Base-by-base conservation (phyloP, 30 jellyfish, hydroid and myxozoan genomes). In the Nemopilema nomurai region DNA sequence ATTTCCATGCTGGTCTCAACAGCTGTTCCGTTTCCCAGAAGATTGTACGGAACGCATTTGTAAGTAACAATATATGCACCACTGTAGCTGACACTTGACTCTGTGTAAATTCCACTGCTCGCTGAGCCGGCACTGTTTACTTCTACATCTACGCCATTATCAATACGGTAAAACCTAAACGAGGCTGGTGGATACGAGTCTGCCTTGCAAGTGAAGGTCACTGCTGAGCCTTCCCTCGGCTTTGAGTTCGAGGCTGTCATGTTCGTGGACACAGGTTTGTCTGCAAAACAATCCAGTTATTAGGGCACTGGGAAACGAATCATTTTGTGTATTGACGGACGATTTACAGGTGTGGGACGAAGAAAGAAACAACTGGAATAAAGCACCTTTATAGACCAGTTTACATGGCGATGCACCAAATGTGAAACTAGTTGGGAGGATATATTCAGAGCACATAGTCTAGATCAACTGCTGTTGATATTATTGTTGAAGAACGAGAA, bases 31-130 rank as follows among this genome's bases (percentile, higher is more conserved):
- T 78, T 20, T 1, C 96, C 96, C 17, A 87, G 78, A 51, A 68
- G 23, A 65, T 87, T 87, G 62, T 17, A 49, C 1, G 96, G 96
- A 20, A 78, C 81, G 62, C 96, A 87, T 71, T 79, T 87, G 70
- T 76, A 78, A 7, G 90, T 79, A 18, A 72, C 84, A n/a, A 77
- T 71, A 71, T 69, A 79, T 21, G 28, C 64, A 22, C 23, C 69
- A 53, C 75, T 17, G 49, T 53, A 30, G 53, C 21, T 64, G 70
- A 84, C 76, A 22, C 69, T 84, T 62, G 87, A 30, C 18, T 77
- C 67, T 1, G 70, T 50, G 74, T 32, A 73, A 18, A 25, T 50
- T 1, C 90, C 85, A 41, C 69, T 66, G 26, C 66, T 72, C 67
- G 32, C 75, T 30, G 83, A 62, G 17, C 49, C 57, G 7, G 67